These are phyloP conservation scores for Hemibagrus wyckioides DNA, from an alignment of 2,113 vertebrate species.

Conservation along the genomic window DNA sequence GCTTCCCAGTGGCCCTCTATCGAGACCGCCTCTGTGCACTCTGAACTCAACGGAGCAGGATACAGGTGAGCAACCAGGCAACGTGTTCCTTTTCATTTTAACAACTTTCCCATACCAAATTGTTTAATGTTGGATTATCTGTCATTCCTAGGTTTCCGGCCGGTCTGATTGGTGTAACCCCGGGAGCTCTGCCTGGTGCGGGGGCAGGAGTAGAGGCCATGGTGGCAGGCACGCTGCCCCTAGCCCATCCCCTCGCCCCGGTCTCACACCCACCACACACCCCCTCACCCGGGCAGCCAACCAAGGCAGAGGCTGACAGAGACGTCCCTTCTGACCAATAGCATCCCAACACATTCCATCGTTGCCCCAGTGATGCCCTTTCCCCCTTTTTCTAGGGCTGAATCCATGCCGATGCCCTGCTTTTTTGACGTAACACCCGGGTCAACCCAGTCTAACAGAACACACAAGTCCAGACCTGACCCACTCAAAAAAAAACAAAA, in stretches of 20 bases:
- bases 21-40: constrained; percentile 84
- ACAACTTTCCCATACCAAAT: background rate
- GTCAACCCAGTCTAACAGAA: constrained; percentile 66
- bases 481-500: too few relatives aligned
- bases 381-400: constrained; percentile 24
- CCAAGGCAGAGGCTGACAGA: constrained; percentile 91
- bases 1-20: constrained; percentile 89
- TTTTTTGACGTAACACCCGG: constrained; percentile 53
- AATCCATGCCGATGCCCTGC: constrained; percentile 52
- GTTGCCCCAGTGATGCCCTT: constrained; percentile 52
- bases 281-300: constrained; percentile 86
- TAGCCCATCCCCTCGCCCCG: constrained; percentile 80
- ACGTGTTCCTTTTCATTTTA: background rate
- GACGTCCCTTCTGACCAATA: constrained; percentile 93
- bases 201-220: constrained; percentile 82
- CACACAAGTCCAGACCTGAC: constrained; percentile 74
- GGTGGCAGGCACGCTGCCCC: constrained; percentile 75
- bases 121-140: background rate
- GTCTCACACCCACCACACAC: constrained; percentile 83
- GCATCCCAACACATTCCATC: constrained; percentile 79
- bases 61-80: constrained; percentile 74
- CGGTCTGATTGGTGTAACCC: constrained; percentile 83
- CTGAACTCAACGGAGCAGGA: constrained; percentile 85
- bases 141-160: constrained; percentile 80
- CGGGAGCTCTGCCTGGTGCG: constrained; percentile 79